These are phyloP conservation scores for Dichetophora obliterata DNA, from an alignment of 2,888 invertebrate species.

Conservation along the genomic window DNA sequence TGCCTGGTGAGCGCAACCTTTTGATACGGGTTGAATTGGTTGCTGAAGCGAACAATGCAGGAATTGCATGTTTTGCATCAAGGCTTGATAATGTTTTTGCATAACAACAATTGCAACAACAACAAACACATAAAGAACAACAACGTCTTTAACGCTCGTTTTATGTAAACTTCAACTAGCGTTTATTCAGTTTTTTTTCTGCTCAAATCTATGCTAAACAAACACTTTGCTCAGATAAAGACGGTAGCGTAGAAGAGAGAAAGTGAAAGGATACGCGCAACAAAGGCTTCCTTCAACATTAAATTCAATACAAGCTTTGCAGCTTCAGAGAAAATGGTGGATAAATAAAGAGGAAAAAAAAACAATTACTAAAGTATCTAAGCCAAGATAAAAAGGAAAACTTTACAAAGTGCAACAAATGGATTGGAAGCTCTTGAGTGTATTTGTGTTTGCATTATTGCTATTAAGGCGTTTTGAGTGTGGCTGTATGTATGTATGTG, in stretches of 20 bases:
- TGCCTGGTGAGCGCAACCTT: not conserved
- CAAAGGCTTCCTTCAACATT: conserved; percentile 14
- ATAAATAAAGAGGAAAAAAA: not conserved
- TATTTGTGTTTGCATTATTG: conserved; percentile 8
- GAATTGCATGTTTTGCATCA: not conserved
- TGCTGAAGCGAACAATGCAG: not conserved
- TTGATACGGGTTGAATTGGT: not conserved
- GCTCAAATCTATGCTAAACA: conserved; percentile 31
- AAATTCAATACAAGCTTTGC: conserved; percentile 13
- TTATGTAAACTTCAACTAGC: not conserved
- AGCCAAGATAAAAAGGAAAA: conserved; percentile 24
- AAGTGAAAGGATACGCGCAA: conserved; percentile 22
- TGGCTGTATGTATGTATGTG: too few relatives aligned
- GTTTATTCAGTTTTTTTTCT: not conserved
- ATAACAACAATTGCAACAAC: not conserved
- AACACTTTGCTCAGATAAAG: conserved; percentile 16
- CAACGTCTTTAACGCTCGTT: not conserved
- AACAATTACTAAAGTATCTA: conserved; percentile 3
- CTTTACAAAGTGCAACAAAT: conserved; percentile 37
- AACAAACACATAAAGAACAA: not conserved
- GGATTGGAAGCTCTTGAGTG: conserved; percentile 36
- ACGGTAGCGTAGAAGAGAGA: conserved; percentile 1
- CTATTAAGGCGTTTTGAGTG: not conserved
- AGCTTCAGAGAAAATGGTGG: not conserved
- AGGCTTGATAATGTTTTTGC: not conserved